Percentiles rank a stretch among this genome's conserved stretches.
phyloP scores from a whole-genome alignment of 1,140 invertebrate genomes.

The Cydia splendana region DNA sequence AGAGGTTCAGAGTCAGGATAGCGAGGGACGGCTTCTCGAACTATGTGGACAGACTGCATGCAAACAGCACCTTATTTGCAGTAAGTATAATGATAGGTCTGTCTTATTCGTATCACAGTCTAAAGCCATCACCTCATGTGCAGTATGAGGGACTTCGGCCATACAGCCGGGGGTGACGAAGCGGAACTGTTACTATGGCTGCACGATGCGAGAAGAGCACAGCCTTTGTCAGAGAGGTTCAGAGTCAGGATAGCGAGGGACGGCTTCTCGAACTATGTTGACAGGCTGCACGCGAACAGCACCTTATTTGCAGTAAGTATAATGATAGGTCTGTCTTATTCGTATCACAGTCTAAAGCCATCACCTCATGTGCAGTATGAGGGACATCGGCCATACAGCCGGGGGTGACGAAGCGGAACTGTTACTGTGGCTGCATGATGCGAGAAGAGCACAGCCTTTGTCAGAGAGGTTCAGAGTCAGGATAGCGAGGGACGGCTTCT shows the following conservation, averaged over 20 bases:
- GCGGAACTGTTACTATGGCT: conserved; percentile 93
- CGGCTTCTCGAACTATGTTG: conserved; percentile 94
- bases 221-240: conserved; percentile 92
- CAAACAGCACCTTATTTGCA: conserved; percentile 93
- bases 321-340: too few species aligned
- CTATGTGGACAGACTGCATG: conserved; percentile 92
- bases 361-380: conserved; percentile 93
- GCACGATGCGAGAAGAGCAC: conserved; percentile 87
- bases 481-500: conserved; percentile 93
- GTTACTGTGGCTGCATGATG: conserved; percentile 93
- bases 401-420: conserved; percentile 94
- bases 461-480: conserved; percentile 94
- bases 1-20: conserved; percentile 92
- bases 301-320: conserved; percentile 91
- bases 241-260: conserved; percentile 93
- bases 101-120: too few species aligned
- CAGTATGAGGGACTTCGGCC: conserved; percentile 93
- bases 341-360: conserved; percentile 81
- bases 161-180: conserved; percentile 91
- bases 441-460: conserved; percentile 84
- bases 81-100: conserved; percentile 77
- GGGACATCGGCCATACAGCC: conserved; percentile 91
- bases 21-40: conserved; percentile 94
- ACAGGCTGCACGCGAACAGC: conserved; percentile 92
- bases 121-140: conserved; percentile 90